phyloP scores from a whole-genome alignment of 2,113 vertebrate species.

The Pogonocichla stellata region DNA sequence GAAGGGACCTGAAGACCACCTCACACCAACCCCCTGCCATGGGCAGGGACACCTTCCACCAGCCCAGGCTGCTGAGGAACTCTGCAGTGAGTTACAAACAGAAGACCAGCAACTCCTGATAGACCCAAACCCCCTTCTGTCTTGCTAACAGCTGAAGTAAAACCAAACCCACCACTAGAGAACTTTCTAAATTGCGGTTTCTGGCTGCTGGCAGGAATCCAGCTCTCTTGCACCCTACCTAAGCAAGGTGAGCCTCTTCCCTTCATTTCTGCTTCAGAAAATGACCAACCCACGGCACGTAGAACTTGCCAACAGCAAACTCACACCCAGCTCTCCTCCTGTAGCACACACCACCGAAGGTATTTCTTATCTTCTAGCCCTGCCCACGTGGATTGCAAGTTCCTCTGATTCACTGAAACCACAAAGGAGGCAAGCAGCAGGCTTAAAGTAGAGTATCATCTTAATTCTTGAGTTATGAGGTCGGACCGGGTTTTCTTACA shows the following conservation, averaged over 20 bases:
- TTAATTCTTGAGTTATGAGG: not conserved
- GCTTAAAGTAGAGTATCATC: not conserved
- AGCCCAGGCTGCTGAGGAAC: not conserved
- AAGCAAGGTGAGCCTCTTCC: not conserved
- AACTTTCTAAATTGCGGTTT: not conserved
- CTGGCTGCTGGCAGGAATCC: not conserved
- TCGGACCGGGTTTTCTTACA: not conserved
- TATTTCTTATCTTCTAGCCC: not conserved
- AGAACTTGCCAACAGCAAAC: not conserved
- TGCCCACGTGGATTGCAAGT: not conserved
- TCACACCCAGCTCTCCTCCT: not conserved
- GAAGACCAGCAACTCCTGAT: not conserved
- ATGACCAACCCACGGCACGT: fast-evolving
- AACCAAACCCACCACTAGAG: not conserved
- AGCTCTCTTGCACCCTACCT: not conserved
- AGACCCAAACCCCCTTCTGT: not conserved
- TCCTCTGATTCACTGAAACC: not conserved
- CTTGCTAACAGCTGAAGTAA: not conserved
- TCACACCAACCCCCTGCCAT: not conserved
- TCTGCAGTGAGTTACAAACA: not conserved
- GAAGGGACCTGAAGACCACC: not conserved
- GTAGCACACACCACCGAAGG: fast-evolving
- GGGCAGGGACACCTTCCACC: not conserved
- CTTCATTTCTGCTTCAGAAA: not conserved
- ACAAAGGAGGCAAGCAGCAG: not conserved